Percentiles rank a stretch among this genome's conserved stretches.
These are phyloP conservation scores for Ecdyonurus torrentis DNA, from an alignment of 2,888 invertebrate species.

Conservation along the genomic window DNA sequence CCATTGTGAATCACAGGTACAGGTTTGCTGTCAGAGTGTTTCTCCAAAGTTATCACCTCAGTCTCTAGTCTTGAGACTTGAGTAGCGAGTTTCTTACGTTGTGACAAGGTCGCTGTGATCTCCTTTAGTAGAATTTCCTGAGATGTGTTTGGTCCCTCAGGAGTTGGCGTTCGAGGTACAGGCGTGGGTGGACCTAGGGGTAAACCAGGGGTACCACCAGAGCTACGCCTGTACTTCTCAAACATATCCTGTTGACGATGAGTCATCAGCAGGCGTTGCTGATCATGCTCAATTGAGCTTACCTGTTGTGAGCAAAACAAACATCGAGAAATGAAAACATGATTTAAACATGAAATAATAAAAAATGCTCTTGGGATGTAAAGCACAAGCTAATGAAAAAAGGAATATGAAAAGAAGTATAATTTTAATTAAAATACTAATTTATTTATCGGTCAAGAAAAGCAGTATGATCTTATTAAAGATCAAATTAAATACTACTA, in stretches of 20 bases:
- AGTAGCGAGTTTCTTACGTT: conserved; percentile 67
- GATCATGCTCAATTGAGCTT: conserved; percentile 54
- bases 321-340: too few species aligned
- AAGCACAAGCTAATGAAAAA: too few species aligned
- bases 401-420: too few species aligned
- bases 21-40: conserved; percentile 27
- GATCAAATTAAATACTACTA: too few species aligned
- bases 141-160: neutral
- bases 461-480: too few species aligned
- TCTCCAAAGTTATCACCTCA: conserved; percentile 59
- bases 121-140: conserved; percentile 73
- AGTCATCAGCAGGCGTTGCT: conserved; percentile 40
- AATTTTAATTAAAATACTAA: too few species aligned
- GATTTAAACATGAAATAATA: too few species aligned
- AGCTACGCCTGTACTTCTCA: conserved; percentile 10
- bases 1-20: neutral
- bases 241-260: conserved; percentile 54
- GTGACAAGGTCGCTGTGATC: conserved; percentile 66
- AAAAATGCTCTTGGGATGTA: too few species aligned
- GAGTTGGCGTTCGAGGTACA: neutral
- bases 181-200: neutral
- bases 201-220: conserved; percentile 4
- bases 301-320: too few species aligned
- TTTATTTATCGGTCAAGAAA: too few species aligned
- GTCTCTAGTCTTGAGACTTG: conserved; percentile 60